Evolutionary conservation across 2,113 vertebrate species (phyloP).

Genomic region (Tupaia chinensis): DNA sequence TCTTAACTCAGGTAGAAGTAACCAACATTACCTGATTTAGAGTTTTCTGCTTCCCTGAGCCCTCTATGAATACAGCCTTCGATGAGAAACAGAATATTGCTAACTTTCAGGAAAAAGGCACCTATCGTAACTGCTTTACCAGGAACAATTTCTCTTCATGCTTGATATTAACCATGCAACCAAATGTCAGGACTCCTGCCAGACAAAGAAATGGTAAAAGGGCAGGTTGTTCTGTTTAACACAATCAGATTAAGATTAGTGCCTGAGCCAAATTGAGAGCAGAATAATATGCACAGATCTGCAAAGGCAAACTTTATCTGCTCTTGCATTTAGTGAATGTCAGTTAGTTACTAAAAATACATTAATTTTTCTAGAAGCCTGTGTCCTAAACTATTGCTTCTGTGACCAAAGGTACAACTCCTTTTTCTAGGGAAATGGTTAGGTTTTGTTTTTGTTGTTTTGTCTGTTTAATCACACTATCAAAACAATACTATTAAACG

Average conservation of each 20-base stretch:
- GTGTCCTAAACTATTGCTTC: constrained; percentile 32
- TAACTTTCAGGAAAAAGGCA: neutral
- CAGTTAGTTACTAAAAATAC: constrained; percentile 15
- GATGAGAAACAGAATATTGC: neutral
- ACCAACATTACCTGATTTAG: neutral
- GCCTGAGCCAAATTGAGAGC: neutral
- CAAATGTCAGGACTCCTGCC: neutral
- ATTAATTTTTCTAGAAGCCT: constrained; percentile 53
- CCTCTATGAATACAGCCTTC: neutral
- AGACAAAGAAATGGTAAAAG: neutral
- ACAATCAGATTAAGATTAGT: constrained; percentile 52
- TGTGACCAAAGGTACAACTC: constrained; percentile 5
- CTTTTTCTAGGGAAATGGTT: neutral
- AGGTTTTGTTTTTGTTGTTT: neutral
- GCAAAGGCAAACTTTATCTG: constrained; percentile 1
- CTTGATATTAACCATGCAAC: constrained; percentile 34
- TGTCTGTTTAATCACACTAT: neutral
- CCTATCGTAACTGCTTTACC: neutral
- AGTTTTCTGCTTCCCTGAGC: neutral
- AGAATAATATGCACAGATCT: neutral
- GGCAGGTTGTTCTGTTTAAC: neutral
- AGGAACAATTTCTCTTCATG: constrained; percentile 35
- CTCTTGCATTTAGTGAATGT: neutral
- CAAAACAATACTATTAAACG: neutral
- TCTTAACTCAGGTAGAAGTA: neutral